These are phyloP conservation scores for Carcharodon carcharias DNA, from an alignment of 2,797 vertebrate species.

Conservation along the genomic window DNA sequence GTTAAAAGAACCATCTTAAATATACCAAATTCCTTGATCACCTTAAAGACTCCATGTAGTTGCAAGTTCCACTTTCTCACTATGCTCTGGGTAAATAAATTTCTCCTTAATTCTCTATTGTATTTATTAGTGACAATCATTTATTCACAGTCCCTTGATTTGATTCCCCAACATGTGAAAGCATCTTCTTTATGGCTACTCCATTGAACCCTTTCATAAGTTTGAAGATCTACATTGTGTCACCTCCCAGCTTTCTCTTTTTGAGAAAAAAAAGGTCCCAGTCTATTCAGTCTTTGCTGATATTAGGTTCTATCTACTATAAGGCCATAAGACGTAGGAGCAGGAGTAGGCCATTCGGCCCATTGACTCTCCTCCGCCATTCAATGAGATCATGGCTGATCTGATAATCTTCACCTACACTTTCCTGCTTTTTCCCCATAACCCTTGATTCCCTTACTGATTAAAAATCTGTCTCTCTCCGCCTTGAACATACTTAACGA, in stretches of 20 bases:
- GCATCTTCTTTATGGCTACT: background rate
- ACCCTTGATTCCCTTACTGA: too few species aligned
- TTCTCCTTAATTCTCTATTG: background rate
- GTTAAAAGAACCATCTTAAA: background rate
- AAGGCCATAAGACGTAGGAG: too few species aligned
- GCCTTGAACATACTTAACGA: too few species aligned
- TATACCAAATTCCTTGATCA: background rate
- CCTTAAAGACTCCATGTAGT: background rate
- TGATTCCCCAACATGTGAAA: background rate
- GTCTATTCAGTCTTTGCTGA: background rate
- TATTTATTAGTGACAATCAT: background rate
- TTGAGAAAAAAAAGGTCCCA: background rate
- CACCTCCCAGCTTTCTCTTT: background rate
- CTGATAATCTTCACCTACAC: too few species aligned
- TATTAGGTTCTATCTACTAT: background rate
- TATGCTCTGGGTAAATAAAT: background rate
- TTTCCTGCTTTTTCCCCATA: too few species aligned
- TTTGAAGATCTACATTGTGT: background rate
- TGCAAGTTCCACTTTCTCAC: background rate
- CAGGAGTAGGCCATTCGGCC: too few species aligned
- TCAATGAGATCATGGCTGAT: too few species aligned
- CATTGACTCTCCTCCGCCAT: too few species aligned
- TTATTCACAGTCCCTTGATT: background rate
- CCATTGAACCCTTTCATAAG: background rate
- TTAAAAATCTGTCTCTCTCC: too few species aligned